Base-by-base conservation (phyloP, 2,888 invertebrate genomes). In the Meteorus cinctellus region DNA sequence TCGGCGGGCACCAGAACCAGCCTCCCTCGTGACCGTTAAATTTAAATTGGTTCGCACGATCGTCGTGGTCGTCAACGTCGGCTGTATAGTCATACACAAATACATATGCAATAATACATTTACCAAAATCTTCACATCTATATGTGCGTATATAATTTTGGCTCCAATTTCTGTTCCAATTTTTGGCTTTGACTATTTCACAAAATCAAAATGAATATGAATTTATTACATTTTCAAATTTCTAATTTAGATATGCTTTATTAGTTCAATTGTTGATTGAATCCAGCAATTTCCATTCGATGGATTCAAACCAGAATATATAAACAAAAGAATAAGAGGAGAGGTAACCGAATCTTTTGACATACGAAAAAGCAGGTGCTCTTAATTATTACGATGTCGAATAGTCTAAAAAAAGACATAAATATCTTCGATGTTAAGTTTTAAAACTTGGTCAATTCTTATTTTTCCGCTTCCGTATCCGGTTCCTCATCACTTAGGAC, bases 1-100 rank as follows among this genome's bases (percentile, higher is more conserved):
- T 60, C 51, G 51, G 19, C 31, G 65, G 59, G 45, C 51, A 27
- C 73, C 72, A 5, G 34, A 51, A 41, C 63, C 59, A 65, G 27
- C 51, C 29, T 62, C 72, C 65, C 72, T 45, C 63, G 62, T 51
- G 29, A 36, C 51, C 66, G 65, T 65, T 34, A 65, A 65, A 65
- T 65, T 65, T 65, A 65, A 65, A 65, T 65, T 36, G 65, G 65
- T 34, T 65, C 34, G 65, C 34, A 65, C 34, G 34, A 36, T 65
- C 65, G 65, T 65, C 36, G 36, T 65, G 65, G 10, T 36, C 51
- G 36, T 65, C 36, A 36, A 65, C 34, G 36, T 34, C 31, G 19
- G 19, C 29, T 34, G 34, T 24, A 36, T 36, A 34, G 5, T n/a
- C 4, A 65, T 36, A 34, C n/a, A 65, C 34, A 31, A 19, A 36